Evolutionary conservation across 2,888 invertebrate species (phyloP), one percentile per base, ranked within the genome.

Genomic region (Polyommatus iphigenia): DNA sequence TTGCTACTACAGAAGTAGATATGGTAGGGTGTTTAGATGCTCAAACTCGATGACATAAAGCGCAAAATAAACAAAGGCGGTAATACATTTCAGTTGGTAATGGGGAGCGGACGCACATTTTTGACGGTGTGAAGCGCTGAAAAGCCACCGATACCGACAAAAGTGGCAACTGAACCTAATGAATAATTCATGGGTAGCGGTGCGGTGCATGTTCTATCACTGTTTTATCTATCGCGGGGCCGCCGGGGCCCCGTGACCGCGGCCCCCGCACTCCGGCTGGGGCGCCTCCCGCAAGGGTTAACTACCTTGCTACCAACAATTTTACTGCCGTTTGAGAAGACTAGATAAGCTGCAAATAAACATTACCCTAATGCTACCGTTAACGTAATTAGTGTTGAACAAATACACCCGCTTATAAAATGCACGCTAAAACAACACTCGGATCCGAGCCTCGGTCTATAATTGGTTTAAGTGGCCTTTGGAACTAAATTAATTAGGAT

Each of bases 181-280:
- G 94, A 94, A 94, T 94, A 91, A 94, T 94, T 94, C 94, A 94
- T 92, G 87, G 84, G 89, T 88, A 89, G 72, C 91, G 92, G 91
- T 88, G 90, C 92, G 92, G 94, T 93, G 94, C 94, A 94, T 94
- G 94, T 94, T 94, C 94, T 94, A 94, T 94, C 94, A 92, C 94
- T 94, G 94, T 94, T 94, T 93, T 94, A 94, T 94, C 94, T 94
- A 94, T 94, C 92, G 94, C 89, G 94, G 90, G 91, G 88, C 89
- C 89, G 86, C 87, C 88, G 86, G 87, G 29, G 29, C 78, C 85
- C 78, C 79, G 78, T 83, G 83, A 80, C 83, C 85, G 86, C 87
- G 86, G 84, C 86, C 86, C 87, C 85, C 87, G 82, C 87, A 85
- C 86, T 83, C 79, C 84, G 78, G 82, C 81, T 83, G 81, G 75